These are phyloP conservation scores for Asbolus verrucosus DNA, from an alignment of 1,140 invertebrate species.

Conservation along the genomic window DNA sequence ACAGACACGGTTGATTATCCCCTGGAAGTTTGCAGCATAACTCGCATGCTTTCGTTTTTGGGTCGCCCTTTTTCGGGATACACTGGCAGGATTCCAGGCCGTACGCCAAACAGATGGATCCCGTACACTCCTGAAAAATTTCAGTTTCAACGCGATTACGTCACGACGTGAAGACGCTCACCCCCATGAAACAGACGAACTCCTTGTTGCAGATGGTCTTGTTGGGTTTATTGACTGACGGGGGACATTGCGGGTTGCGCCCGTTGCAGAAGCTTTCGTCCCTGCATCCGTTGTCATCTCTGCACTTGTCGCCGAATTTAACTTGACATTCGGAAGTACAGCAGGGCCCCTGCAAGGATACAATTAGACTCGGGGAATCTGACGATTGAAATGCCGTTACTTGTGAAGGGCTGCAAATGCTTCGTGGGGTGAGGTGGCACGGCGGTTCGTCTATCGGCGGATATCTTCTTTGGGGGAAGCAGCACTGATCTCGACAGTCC, in stretches of 20 bases:
- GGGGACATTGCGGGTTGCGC: slow-evolving; percentile 84
- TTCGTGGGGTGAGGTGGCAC: slow-evolving; percentile 83
- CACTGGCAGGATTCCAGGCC: slow-evolving; percentile 97
- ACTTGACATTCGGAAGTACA: slow-evolving; percentile 90
- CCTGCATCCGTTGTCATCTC: slow-evolving; percentile 94
- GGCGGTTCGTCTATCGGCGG: slow-evolving; percentile 81
- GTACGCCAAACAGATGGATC: slow-evolving; percentile 92
- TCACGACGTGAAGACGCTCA: slow-evolving; percentile 72
- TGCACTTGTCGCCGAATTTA: slow-evolving; percentile 88
- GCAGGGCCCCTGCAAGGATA: slow-evolving; percentile 88
- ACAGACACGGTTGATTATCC: slow-evolving; percentile 83
- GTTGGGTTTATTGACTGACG: slow-evolving; percentile 93
- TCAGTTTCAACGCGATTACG: slow-evolving; percentile 18
- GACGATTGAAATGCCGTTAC: slow-evolving; percentile 64
- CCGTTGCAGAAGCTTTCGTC: slow-evolving; percentile 92
- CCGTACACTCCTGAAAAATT: slow-evolving; percentile 82
- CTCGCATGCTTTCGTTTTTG: slow-evolving; percentile 88
- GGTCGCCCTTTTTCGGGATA: slow-evolving; percentile 78
- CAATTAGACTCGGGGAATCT: neutral
- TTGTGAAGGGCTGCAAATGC: slow-evolving; percentile 85
- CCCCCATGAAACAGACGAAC: slow-evolving; percentile 95
- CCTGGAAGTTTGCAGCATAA: slow-evolving; percentile 90
- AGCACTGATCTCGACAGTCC: slow-evolving; percentile 93
- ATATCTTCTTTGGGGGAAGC: slow-evolving; percentile 88
- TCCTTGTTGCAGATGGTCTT: slow-evolving; percentile 95